These are phyloP conservation scores for Alosa sapidissima DNA, from an alignment of 2,797 vertebrate genomes.

Conservation along the genomic window DNA sequence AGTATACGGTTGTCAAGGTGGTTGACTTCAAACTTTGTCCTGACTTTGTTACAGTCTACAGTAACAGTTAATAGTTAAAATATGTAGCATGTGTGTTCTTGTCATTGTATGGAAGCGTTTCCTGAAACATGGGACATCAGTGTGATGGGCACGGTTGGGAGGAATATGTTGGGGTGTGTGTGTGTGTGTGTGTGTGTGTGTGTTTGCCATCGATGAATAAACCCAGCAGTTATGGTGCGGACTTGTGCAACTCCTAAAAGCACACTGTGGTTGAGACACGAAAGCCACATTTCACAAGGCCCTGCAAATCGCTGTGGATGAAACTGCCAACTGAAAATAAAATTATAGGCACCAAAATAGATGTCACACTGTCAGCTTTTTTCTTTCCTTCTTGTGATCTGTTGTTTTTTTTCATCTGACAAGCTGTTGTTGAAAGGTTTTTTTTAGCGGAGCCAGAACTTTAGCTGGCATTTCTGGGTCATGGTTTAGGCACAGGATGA, in stretches of 20 bases:
- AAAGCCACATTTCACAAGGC: constrained; percentile 63
- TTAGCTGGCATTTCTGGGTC: neutral
- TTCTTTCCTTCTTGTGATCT: neutral
- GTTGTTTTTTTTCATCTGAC: neutral
- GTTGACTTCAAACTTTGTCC: neutral
- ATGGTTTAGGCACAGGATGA: neutral
- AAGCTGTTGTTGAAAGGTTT: neutral
- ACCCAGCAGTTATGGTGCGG: constrained; percentile 49
- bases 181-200: too few species aligned
- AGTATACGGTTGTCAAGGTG: neutral
- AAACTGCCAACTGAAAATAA: constrained; percentile 63
- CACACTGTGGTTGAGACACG: constrained; percentile 46
- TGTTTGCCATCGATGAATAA: constrained; percentile 36
- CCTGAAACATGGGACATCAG: neutral
- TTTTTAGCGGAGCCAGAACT: neutral
- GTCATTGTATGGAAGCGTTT: neutral
- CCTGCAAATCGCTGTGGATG: constrained; percentile 64
- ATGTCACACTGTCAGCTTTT: constrained; percentile 29
- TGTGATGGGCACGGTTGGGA: neutral
- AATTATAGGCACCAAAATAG: constrained; percentile 75
- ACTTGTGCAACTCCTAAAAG: constrained; percentile 55
- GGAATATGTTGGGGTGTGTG: neutral
- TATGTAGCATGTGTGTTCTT: neutral
- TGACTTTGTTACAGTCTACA: neutral
- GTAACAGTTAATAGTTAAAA: neutral